Evolutionary conservation across 2,113 vertebrate genomes (phyloP), one percentile per base, ranked within the genome.

Genomic region (Sisor rabdophorus): DNA sequence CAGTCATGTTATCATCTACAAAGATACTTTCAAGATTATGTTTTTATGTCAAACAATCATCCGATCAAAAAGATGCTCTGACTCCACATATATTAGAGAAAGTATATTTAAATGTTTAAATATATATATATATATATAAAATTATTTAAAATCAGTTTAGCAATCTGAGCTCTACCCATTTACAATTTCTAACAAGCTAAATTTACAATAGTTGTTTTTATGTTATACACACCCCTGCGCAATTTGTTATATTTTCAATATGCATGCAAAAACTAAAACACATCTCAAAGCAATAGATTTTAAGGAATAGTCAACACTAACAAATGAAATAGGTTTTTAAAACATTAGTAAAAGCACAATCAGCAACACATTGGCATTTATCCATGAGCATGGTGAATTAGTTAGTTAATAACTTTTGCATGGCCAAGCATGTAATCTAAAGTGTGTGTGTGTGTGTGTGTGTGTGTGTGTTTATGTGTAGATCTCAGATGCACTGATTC

Each of bases 401-500:
- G 47, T 48, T 48, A 48, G 13, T 20, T 40, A 6, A 24, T 26
- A 2, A 24, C 9, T 3, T 48, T 67, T 17, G 40, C 63, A 3
- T 13, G 61, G 44, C 11, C 4, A n/a, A 15, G 32, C 32, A 64
- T 44, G 20, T 64, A 3, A 15, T 19, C 30, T 36, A 24, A 54
- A 24, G 12, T 69, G 47, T 48, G 36, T 52, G 50, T 52, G 13
- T 52, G 50, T 52, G 13, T 52, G 1, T 65, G 59, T 61, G 56
- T 73, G 30, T 81, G 50, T 74, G 48, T 70, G 48, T 77, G 22
- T 75, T 22, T 67, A 64, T 75, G 56, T 78, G 24, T 56, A 99
- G 97, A 98, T 99, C 88, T 99, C 97, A 0, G 97, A 99, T 0
- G 97, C 97, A 20, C 90, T 99, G 84, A 98, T 99, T 89, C 93